Evolutionary conservation across 1,140 invertebrate genomes (phyloP).

Genomic region (Diachasma alloeum): DNA sequence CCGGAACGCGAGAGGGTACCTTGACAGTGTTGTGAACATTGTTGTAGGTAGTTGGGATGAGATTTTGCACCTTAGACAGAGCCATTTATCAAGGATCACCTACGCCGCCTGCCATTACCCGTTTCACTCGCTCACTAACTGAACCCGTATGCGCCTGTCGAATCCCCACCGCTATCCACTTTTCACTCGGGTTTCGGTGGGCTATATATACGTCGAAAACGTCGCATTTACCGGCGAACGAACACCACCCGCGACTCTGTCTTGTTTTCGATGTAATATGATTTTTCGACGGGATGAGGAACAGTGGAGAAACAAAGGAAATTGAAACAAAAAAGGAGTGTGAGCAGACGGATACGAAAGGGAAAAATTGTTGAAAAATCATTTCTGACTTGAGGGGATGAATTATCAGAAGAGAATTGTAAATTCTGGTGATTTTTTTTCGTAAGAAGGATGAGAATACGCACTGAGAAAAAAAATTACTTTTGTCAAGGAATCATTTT

Average conservation of each 20-base stretch:
- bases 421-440: too few relatives aligned
- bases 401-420: too few relatives aligned
- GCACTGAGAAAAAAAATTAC: too few relatives aligned
- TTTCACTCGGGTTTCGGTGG: background rate
- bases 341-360: background rate
- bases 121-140: conserved; percentile 39
- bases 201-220: background rate
- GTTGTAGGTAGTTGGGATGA: conserved; percentile 52
- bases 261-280: background rate
- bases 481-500: too few relatives aligned
- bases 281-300: background rate
- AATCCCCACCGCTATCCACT: background rate
- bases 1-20: conserved; percentile 37
- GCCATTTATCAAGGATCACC: conserved; percentile 55
- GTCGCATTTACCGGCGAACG: background rate
- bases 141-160: conserved; percentile 33
- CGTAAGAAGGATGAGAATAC: too few relatives aligned
- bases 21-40: conserved; percentile 54
- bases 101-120: conserved; percentile 50
- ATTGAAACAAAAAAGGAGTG: background rate
- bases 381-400: too few relatives aligned
- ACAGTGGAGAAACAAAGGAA: background rate
- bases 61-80: conserved; percentile 58
- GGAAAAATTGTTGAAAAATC: too few relatives aligned
- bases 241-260: background rate